Evolutionary conservation across 2,113 vertebrate genomes (phyloP).

Genomic region (Onychostruthus taczanowskii): DNA sequence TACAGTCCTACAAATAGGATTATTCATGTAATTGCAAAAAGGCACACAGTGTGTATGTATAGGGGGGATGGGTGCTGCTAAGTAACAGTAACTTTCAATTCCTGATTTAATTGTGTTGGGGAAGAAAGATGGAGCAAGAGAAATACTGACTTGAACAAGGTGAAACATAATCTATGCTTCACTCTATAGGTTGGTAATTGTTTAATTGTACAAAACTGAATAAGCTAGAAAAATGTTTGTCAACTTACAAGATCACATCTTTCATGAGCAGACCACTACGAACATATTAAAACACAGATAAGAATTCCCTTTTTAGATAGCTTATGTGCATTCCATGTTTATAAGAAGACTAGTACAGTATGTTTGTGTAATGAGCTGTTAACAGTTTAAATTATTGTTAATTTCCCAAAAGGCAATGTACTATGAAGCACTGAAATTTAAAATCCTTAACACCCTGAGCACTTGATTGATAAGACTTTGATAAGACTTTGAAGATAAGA

Average conservation of each 20-base stretch:
- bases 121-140: neutral
- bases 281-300: neutral
- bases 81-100: neutral
- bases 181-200: neutral
- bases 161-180: neutral
- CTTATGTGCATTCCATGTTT: neutral
- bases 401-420: neutral
- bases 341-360: neutral
- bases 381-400: neutral
- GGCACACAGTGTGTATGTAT: fast-evolving
- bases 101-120: neutral
- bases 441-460: neutral
- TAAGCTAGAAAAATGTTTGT: neutral
- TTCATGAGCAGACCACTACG: neutral
- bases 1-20: neutral
- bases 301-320: neutral
- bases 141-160: neutral
- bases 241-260: neutral
- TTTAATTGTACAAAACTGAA: neutral
- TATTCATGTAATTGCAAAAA: neutral
- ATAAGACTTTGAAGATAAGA: neutral
- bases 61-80: fast-evolving
- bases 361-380: neutral
- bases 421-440: neutral
- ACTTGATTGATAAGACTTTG: neutral